Percentiles rank a stretch among this genome's conserved stretches.
phyloP scores from a whole-genome alignment of 2,113 vertebrate species.

The Struthidea cinerea region DNA sequence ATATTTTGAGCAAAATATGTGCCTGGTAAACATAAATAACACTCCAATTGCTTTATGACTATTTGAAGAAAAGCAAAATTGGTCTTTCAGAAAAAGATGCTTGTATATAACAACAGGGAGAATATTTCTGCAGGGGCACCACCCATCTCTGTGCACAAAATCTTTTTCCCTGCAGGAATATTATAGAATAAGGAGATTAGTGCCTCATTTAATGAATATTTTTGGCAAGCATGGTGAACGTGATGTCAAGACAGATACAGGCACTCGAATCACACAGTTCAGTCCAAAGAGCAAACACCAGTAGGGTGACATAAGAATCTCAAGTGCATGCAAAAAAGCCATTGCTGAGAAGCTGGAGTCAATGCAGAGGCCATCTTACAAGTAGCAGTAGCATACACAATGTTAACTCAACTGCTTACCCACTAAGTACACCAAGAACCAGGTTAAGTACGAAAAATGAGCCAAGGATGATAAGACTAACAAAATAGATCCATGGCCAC shows the following conservation, averaged over 20 bases:
- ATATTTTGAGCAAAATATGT: neutral
- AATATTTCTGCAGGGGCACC: neutral
- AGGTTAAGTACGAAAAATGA: constrained; percentile 99
- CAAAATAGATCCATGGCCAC: constrained; percentile 98
- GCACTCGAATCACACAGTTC: constrained; percentile 62
- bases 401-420: constrained; percentile 87
- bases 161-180: neutral
- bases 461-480: constrained; percentile 99
- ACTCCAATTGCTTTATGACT: neutral
- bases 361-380: constrained; percentile 66
- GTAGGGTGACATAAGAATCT: constrained; percentile 61
- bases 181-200: neutral
- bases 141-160: neutral
- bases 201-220: constrained; percentile 16
- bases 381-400: constrained; percentile 66
- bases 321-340: constrained; percentile 72
- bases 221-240: constrained; percentile 67
- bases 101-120: neutral
- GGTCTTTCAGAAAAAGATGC: neutral
- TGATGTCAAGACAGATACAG: constrained; percentile 68
- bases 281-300: constrained; percentile 68
- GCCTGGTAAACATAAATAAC: neutral
- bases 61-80: neutral
- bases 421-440: constrained; percentile 99
- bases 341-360: constrained; percentile 57